Evolutionary conservation across 2,797 vertebrate genomes (phyloP), one percentile per base, ranked within the genome.

Genomic region (Phylloscopus collybita): DNA sequence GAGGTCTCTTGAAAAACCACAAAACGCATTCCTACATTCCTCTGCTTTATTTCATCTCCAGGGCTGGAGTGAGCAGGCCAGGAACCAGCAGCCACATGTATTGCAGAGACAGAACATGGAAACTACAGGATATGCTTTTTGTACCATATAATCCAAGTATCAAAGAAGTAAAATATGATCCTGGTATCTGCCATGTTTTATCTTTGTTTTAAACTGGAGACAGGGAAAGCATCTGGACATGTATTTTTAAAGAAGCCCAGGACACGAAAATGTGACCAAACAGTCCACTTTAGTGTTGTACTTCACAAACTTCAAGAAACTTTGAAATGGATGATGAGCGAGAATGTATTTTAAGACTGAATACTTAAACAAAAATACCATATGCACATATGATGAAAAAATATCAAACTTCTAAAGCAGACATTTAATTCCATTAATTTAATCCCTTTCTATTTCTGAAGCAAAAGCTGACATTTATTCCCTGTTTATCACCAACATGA

Each of bases 1-100:
- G 80, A 93, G 54, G 38, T 87, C 88, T 90, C 78, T 30, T 92
- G 75, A 87, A 91, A 94, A 95, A 73, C 62, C 67, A 65, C 80
- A 90, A 95, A 95, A 78, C 0, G 3, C 94, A 95, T 97, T 97
- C 93, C 90, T 94, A 30, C 34, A 47, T 80, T 93, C 80, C 56
- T 96, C 95, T 91, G 96, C 47, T 95, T 96, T 94, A 94, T 91
- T 95, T 95, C 80, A 94, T 61, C 65, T 87, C 32, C 57, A 71
- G 54, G 78, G 71, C 74, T 45, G 66, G 16, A 87, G 57, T 0
- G 0, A 80, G 23, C 64, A 94, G 74, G 64, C 67, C 93, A 88
- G 44, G 38, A 91, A 88, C 16, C 65, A 85, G 78, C 53, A 93
- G 80, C 71, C 36, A 22, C n/a, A 13, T 17, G 29, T 44, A 50